These are phyloP conservation scores for Hydrozoanthus tunicans DNA, from an alignment of 64 coral and sea anemone species.

Conservation along the genomic window DNA sequence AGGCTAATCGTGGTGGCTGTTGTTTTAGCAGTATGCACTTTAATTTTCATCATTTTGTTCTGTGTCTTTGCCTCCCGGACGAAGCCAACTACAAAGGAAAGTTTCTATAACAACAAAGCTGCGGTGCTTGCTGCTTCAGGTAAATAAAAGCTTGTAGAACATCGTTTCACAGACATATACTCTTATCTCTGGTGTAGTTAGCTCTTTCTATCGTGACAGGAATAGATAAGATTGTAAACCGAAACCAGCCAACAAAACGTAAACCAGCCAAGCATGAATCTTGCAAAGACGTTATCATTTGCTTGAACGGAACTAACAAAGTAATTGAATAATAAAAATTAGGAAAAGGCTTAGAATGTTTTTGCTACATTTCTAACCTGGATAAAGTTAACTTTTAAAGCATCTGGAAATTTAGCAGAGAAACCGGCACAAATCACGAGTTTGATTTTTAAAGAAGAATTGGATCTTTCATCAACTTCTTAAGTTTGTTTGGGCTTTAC, in stretches of 20 bases:
- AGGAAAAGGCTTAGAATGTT: neutral
- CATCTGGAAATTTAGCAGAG: neutral
- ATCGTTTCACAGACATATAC: neutral
- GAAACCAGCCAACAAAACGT: neutral
- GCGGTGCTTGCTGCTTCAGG: conserved; percentile 35
- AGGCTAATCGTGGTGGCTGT: neutral
- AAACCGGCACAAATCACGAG: neutral
- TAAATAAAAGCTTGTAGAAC: neutral
- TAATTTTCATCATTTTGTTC: conserved; percentile 43
- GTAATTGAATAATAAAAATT: neutral
- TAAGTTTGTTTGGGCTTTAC: conserved; percentile 34
- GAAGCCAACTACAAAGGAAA: neutral
- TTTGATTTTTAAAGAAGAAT: neutral
- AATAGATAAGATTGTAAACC: neutral
- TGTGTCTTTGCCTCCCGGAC: neutral
- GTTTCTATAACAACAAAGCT: conserved; percentile 35
- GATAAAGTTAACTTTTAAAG: neutral
- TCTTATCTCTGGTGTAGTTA: neutral
- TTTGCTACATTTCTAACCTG: neutral
- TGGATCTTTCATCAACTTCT: conserved; percentile 12
- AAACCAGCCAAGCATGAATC: neutral
- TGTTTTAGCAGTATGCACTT: neutral
- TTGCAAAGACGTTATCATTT: neutral
- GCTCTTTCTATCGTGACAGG: neutral
- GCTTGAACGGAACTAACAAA: neutral